phyloP scores from a whole-genome alignment of 1,140 invertebrate species.

The Zaprionus capensis region DNA sequence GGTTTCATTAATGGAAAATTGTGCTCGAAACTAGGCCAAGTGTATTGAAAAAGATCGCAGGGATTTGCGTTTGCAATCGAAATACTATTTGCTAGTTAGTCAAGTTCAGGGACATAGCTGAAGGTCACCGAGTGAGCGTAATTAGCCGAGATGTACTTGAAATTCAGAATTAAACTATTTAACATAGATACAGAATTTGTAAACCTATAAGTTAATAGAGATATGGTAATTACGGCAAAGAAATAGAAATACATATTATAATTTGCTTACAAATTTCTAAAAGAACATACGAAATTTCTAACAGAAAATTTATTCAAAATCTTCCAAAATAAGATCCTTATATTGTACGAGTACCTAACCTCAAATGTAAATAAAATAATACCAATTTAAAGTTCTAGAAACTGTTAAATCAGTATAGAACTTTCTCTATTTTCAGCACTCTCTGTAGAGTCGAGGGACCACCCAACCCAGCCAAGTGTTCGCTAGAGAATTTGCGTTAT shows the following conservation, averaged over 20 bases:
- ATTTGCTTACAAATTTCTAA: neutral
- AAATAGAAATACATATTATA: neutral
- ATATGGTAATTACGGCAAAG: neutral
- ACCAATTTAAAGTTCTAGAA: neutral
- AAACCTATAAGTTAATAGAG: neutral
- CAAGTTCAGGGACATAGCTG: slow-evolving; percentile 46
- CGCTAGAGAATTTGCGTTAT: slow-evolving; percentile 12
- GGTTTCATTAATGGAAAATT: slow-evolving; percentile 74
- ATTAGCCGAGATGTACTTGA: neutral
- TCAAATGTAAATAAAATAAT: neutral
- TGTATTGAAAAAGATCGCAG: slow-evolving; percentile 40
- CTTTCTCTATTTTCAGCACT: neutral
- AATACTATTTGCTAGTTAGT: slow-evolving; percentile 20
- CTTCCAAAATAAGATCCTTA: neutral
- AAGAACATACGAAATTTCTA: neutral
- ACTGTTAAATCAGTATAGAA: neutral
- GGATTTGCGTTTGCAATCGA: slow-evolving; percentile 34
- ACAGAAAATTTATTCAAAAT: too few species aligned
- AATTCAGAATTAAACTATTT: neutral
- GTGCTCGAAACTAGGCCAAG: slow-evolving; percentile 65
- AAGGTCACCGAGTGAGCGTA: slow-evolving; percentile 22
- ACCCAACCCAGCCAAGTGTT: neutral
- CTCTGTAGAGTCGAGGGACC: neutral
- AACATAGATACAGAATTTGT: too few species aligned
- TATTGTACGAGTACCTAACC: neutral